Evolutionary conservation across 2,888 invertebrate genomes (phyloP).

Genomic region (Pteria penguin): DNA sequence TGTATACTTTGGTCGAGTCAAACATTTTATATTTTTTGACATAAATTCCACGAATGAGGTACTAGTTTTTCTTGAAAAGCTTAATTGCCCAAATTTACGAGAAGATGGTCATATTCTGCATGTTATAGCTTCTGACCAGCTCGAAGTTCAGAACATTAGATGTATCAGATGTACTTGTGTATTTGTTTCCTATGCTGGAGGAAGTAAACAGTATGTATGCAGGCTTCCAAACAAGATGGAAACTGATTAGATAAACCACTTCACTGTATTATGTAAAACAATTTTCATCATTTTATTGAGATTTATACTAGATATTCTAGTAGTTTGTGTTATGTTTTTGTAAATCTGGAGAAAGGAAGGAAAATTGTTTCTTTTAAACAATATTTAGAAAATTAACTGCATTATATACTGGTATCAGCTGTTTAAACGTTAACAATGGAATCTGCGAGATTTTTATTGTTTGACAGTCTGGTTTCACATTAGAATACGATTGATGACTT

Average conservation of each 20-base stretch:
- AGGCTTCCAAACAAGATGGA: slow-evolving; percentile 26
- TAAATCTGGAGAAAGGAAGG: too few species aligned
- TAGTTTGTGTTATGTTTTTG: too few species aligned
- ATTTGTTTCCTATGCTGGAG: not conserved
- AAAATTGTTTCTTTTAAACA: too few species aligned
- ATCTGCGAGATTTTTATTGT: too few species aligned
- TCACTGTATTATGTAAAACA: too few species aligned
- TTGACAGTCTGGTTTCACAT: too few species aligned
- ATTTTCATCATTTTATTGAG: too few species aligned
- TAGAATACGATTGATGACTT: too few species aligned
- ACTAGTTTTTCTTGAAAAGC: slow-evolving; percentile 3
- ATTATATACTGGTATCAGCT: too few species aligned
- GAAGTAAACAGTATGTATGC: slow-evolving; percentile 10
- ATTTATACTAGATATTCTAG: too few species aligned
- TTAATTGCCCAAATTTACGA: slow-evolving; percentile 3
- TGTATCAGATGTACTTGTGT: not conserved
- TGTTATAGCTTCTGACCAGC: not conserved
- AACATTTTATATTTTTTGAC: not conserved
- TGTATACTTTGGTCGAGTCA: not conserved
- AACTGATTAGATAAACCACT: slow-evolving; percentile 4
- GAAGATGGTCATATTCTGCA: not conserved
- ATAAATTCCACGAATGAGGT: not conserved
- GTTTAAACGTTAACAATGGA: too few species aligned
- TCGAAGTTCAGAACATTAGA: not conserved
- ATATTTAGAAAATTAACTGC: too few species aligned